Conservation (phyloP, 2,113 vertebrate genomes). For the Eurypyga helias region DNA sequence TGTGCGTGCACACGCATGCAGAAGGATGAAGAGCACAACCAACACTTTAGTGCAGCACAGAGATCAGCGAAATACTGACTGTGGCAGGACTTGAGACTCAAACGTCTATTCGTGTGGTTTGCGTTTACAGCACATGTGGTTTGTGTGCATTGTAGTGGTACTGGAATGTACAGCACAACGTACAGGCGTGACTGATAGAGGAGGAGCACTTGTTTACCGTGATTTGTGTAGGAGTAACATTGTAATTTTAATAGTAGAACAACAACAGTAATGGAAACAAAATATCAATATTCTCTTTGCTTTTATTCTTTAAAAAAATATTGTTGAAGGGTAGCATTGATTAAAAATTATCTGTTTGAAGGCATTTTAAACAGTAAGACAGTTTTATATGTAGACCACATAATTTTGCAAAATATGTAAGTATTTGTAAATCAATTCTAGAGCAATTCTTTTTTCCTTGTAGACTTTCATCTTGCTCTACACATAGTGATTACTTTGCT, state of each 20-base stretch:
- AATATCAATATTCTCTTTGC: background rate
- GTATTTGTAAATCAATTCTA: background rate
- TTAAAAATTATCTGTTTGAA: background rate
- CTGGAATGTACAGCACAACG: background rate
- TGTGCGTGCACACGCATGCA: rapidly evolving
- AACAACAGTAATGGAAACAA: background rate
- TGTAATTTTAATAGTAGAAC: background rate
- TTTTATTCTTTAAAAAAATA: background rate
- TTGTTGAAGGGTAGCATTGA: background rate
- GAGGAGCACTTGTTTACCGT: background rate
- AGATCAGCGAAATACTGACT: background rate
- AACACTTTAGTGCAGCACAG: background rate
- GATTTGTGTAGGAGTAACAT: background rate
- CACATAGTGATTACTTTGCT: background rate
- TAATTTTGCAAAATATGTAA: background rate
- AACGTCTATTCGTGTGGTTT: background rate
- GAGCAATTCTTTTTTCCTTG: background rate
- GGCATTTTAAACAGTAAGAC: background rate
- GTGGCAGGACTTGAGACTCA: background rate
- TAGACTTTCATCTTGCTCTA: background rate
- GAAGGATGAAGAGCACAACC: background rate
- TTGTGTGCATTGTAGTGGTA: background rate
- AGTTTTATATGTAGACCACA: background rate
- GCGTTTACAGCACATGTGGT: background rate
- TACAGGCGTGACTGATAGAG: background rate